phyloP scores from a whole-genome alignment of 2,797 vertebrate genomes.

The Tenualosa ilisha region DNA sequence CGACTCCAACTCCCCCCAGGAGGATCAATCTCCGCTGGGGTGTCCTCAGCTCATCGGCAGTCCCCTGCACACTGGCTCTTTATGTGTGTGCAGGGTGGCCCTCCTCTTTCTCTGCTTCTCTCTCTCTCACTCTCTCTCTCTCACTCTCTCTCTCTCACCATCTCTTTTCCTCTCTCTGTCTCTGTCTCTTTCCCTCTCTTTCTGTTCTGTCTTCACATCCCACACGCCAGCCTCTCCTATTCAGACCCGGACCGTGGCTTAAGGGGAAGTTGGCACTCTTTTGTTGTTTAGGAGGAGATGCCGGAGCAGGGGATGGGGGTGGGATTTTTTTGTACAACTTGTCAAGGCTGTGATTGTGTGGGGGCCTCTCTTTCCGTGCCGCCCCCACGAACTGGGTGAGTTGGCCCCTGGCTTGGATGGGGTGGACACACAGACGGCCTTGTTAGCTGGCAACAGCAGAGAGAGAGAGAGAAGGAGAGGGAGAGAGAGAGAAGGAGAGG shows the following conservation, averaged over 20 bases:
- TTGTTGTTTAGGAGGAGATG: constrained; percentile 60
- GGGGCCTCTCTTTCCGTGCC: constrained; percentile 69
- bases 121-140: background rate
- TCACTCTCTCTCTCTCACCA: background rate
- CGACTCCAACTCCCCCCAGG: constrained; percentile 35
- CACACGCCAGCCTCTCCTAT: constrained; percentile 74
- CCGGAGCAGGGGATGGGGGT: constrained; percentile 27
- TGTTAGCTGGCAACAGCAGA: constrained; percentile 71
- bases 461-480: constrained; percentile 34
- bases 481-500: constrained; percentile 24
- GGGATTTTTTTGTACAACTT: constrained; percentile 72
- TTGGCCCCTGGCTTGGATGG: constrained; percentile 50
- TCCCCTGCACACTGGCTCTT: constrained; percentile 73
- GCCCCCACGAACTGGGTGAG: constrained; percentile 36
- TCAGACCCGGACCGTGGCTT: constrained; percentile 57
- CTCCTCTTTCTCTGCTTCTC: constrained; percentile 5
- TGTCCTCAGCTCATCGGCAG: constrained; percentile 62
- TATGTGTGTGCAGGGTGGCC: constrained; percentile 71
- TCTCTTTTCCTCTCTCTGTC: background rate
- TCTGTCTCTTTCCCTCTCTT: constrained; percentile 11
- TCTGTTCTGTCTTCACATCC: constrained; percentile 59
- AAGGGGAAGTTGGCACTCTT: constrained; percentile 69
- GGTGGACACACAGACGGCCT: constrained; percentile 79
- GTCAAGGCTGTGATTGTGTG: constrained; percentile 81
- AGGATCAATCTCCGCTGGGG: constrained; percentile 61